These are phyloP conservation scores for Cichladusa arquata DNA, from an alignment of 2,113 vertebrate genomes.

Conservation along the genomic window DNA sequence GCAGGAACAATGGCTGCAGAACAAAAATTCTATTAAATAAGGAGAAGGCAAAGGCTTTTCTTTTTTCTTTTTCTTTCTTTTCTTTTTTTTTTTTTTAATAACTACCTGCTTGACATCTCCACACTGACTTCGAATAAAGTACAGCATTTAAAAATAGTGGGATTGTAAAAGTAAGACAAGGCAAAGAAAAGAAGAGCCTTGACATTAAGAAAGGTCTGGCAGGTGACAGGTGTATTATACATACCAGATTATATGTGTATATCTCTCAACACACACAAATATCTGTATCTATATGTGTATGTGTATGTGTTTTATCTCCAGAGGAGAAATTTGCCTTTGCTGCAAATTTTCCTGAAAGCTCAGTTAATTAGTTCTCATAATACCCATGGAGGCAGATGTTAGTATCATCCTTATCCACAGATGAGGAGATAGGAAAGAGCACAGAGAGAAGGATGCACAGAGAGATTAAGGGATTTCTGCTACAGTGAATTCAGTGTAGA, in stretches of 20 bases:
- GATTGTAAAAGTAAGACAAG: background rate
- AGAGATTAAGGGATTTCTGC: conserved; percentile 52
- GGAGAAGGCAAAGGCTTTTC: background rate
- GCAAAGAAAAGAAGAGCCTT: background rate
- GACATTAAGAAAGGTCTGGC: background rate
- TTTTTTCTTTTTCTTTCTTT: background rate
- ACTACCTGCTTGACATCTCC: conserved; percentile 24
- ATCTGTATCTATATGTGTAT: background rate
- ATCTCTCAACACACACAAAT: background rate
- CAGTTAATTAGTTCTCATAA: conserved; percentile 40
- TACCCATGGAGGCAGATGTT: background rate
- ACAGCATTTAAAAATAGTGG: background rate
- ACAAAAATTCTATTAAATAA: conserved; percentile 15
- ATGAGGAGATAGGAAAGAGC: conserved; percentile 4
- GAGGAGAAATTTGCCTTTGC: background rate
- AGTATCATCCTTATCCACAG: background rate
- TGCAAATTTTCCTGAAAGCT: conserved; percentile 17
- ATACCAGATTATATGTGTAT: background rate
- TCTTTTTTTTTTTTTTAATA: background rate
- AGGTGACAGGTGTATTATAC: background rate
- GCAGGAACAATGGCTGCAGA: background rate
- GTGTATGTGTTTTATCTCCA: background rate
- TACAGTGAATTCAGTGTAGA: background rate
- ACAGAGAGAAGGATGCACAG: background rate
- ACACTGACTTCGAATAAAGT: background rate